Conservation (phyloP, 2,888 invertebrate species). For the Steinernema hermaphroditum region DNA sequence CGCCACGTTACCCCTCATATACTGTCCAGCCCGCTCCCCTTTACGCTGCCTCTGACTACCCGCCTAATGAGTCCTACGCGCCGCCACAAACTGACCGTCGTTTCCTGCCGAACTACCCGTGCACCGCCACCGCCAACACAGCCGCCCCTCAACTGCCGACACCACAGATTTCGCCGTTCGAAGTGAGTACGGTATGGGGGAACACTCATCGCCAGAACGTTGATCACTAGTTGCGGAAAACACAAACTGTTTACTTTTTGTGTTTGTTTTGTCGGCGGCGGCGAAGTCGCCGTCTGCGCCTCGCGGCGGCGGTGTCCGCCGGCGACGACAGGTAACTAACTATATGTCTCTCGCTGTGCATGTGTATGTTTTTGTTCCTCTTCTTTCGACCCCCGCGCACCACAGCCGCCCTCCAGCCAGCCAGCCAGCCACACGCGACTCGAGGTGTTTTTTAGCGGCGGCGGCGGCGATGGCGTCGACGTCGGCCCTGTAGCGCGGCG, state of each 20-base stretch:
- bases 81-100: background rate
- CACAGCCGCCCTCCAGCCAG: background rate
- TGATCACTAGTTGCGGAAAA: background rate
- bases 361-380: conserved; percentile 18
- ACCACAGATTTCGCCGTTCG: background rate
- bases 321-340: background rate
- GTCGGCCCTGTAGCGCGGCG: background rate
- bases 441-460: conserved; percentile 20
- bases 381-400: background rate
- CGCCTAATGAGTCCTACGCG: background rate
- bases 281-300: background rate
- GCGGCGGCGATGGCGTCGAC: background rate
- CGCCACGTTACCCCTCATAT: background rate
- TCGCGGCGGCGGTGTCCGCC: background rate
- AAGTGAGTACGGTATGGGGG: conserved; percentile 1
- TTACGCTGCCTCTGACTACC: background rate
- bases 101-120: background rate
- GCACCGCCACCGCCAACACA: background rate
- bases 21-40: background rate
- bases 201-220: background rate
- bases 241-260: conserved; percentile 15
- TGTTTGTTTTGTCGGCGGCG: conserved; percentile 20
- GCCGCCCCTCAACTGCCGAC: background rate
- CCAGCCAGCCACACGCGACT: conserved; percentile 15
- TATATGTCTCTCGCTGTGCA: background rate